Evolutionary conservation across 2,113 vertebrate genomes (phyloP).

Genomic region (Dendrocopos noguchii): DNA sequence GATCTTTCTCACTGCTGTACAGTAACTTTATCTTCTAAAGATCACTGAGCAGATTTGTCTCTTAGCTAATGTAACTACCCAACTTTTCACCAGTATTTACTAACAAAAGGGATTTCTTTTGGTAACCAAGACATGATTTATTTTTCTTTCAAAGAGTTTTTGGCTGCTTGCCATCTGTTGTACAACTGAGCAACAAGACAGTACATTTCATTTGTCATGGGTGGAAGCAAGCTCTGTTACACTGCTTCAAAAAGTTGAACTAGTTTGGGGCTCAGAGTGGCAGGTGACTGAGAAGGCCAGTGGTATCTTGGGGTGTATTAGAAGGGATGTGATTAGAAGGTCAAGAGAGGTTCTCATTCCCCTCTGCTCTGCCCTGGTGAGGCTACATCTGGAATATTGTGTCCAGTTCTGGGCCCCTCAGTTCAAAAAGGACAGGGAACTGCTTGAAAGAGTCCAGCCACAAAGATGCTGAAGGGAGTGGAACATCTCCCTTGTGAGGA

Average conservation of each 20-base stretch:
- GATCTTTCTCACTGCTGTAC: neutral
- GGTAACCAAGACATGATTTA: neutral
- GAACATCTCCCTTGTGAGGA: too few relatives aligned
- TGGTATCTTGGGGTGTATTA: too few relatives aligned
- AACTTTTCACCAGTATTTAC: neutral
- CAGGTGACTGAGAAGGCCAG: neutral
- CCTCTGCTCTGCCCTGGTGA: too few relatives aligned
- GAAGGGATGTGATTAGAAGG: too few relatives aligned
- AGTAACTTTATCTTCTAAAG: neutral
- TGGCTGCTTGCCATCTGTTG: neutral
- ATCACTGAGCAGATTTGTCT: neutral
- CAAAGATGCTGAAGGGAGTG: too few relatives aligned
- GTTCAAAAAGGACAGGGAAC: too few relatives aligned
- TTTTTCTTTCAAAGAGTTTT: neutral
- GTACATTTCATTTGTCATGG: neutral
- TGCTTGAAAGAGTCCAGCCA: too few relatives aligned
- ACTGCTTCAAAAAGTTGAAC: neutral
- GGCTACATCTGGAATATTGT: too few relatives aligned
- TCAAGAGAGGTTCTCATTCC: too few relatives aligned
- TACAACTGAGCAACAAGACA: neutral
- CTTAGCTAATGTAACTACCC: neutral
- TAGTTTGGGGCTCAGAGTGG: neutral
- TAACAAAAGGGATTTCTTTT: constrained; percentile 2
- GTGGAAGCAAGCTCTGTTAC: neutral
- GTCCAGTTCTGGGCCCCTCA: too few relatives aligned